A percentile compares a stretch with the other conserved stretches of the same genome.
Conservation (phyloP, 2,113 vertebrate species). For the Dunckerocampus dactyliophorus region DNA sequence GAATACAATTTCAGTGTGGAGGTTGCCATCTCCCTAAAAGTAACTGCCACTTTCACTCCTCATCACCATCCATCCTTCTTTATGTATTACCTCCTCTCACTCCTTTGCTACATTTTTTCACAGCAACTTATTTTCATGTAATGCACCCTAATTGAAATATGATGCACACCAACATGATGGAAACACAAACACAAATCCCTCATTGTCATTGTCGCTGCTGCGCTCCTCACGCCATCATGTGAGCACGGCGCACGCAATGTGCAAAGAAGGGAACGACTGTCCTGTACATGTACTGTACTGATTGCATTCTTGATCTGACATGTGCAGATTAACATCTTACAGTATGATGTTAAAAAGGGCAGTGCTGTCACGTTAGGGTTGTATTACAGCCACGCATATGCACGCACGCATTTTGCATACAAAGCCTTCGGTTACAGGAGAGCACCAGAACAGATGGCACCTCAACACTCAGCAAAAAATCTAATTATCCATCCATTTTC, state of each 20-base stretch:
- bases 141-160: not conserved
- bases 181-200: not conserved
- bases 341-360: constrained; percentile 30
- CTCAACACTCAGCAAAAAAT: not conserved
- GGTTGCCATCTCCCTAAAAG: constrained; percentile 52
- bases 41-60: constrained; percentile 53
- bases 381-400: constrained; percentile 6
- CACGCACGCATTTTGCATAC: not conserved
- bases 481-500: no score
- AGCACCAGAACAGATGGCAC: not conserved
- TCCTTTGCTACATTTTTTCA: constrained; percentile 5
- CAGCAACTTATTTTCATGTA: not conserved
- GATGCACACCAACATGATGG: not conserved
- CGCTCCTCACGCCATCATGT: constrained; percentile 4
- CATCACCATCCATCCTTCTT: constrained; percentile 38
- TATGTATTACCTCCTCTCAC: constrained; percentile 21
- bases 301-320: constrained; percentile 16
- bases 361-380: constrained; percentile 30
- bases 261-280: not conserved
- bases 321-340: constrained; percentile 26
- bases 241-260: not conserved
- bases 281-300: constrained; percentile 5
- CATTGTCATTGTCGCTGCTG: not conserved
- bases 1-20: constrained; percentile 47
- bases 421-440: no score